phyloP scores from a whole-genome alignment of 2,797 vertebrate species.

The Peromyscus eremicus region DNA sequence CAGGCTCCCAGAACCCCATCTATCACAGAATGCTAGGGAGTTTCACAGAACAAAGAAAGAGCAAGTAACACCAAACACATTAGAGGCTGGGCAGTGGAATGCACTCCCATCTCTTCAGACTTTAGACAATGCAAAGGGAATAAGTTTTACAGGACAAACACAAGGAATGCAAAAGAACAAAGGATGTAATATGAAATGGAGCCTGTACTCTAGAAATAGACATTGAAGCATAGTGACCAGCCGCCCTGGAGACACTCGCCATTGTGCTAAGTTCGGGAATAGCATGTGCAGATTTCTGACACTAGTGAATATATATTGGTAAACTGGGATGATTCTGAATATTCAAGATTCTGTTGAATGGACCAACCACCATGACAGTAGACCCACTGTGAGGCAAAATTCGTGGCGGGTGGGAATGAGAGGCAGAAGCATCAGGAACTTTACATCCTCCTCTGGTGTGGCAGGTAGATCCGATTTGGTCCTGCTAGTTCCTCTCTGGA shows the following conservation, averaged over 20 bases:
- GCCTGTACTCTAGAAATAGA: constrained; percentile 60
- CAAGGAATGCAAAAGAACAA: constrained; percentile 17
- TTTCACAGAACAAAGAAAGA: constrained; percentile 55
- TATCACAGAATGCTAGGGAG: background rate
- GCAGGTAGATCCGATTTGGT: constrained; percentile 21
- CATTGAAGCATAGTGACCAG: background rate
- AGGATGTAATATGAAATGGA: constrained; percentile 57
- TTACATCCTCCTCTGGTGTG: background rate
- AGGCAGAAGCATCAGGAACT: background rate
- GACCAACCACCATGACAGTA: background rate
- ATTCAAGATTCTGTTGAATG: background rate
- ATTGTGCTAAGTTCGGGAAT: constrained; percentile 22
- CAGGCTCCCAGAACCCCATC: constrained; percentile 17
- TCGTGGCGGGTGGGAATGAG: background rate
- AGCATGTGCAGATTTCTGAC: constrained; percentile 3
- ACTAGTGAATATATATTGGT: background rate
- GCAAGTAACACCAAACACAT: constrained; percentile 9
- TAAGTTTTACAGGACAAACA: constrained; percentile 51
- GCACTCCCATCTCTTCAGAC: background rate
- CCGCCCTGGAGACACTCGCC: background rate
- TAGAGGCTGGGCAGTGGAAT: constrained; percentile 46
- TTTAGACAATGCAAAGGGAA: background rate
- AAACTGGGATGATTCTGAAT: background rate
- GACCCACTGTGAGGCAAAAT: background rate
- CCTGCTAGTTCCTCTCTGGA: background rate